Percentiles rank a stretch among this genome's conserved stretches.
These are phyloP conservation scores for Thyatira batis DNA, from an alignment of 2,888 invertebrate genomes.

Conservation along the genomic window DNA sequence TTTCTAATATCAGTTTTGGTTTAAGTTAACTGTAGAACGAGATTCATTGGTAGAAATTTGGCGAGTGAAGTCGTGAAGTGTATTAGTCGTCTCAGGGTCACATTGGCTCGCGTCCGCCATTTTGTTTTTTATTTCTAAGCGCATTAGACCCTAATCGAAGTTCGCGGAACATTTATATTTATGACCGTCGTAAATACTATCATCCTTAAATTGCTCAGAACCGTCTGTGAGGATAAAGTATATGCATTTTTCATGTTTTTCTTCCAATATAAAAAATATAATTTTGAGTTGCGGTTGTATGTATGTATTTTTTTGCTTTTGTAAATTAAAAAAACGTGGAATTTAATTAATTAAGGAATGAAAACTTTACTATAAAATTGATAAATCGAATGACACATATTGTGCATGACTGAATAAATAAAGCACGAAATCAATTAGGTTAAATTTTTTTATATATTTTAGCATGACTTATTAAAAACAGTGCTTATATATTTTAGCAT, in stretches of 20 bases:
- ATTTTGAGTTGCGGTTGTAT: neutral
- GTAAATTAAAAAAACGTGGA: no score
- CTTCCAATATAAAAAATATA: neutral
- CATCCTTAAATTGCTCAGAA: slow-evolving; percentile 21
- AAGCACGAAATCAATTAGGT: no score
- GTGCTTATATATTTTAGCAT: no score
- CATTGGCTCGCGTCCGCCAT: slow-evolving; percentile 10
- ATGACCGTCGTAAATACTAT: slow-evolving; percentile 39
- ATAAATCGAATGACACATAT: no score
- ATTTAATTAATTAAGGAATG: no score
- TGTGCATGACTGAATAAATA: no score
- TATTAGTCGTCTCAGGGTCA: slow-evolving; percentile 10
- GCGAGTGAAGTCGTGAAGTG: neutral
- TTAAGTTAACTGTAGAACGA: no score
- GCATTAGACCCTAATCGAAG: slow-evolving; percentile 45
- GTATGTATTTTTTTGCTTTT: neutral
- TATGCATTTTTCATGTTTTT: neutral
- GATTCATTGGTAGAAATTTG: no score
- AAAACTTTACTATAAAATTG: no score
- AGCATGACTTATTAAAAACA: no score
- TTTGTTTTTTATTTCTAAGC: slow-evolving; percentile 15
- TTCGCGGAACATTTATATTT: slow-evolving; percentile 49
- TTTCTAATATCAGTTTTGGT: no score
- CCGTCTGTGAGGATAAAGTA: slow-evolving; percentile 1
- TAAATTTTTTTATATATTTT: no score